Percentiles rank a stretch among this genome's conserved stretches.
phyloP scores from a whole-genome alignment of 1,140 invertebrate species.

The Augochlora pura region DNA sequence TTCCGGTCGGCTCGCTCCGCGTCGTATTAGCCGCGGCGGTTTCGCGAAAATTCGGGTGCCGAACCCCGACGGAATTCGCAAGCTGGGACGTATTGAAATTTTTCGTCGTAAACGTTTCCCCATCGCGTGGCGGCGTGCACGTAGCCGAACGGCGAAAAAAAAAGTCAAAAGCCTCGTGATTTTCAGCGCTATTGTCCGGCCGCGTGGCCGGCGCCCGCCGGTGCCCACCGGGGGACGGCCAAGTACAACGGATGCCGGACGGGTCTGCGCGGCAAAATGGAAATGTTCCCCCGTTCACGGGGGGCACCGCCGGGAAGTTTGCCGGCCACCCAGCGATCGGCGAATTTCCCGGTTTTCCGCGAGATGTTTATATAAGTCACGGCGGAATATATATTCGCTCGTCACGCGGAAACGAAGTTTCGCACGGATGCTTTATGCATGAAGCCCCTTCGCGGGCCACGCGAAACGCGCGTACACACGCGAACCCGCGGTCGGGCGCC shows the following conservation, averaged over 20 bases:
- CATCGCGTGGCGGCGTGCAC: no score
- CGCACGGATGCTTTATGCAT: constrained; percentile 1
- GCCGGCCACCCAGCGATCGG: neutral
- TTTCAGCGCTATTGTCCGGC: constrained; percentile 28
- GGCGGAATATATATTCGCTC: neutral
- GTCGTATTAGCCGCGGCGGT: constrained; percentile 39
- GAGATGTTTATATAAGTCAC: constrained; percentile 33
- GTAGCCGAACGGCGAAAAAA: neutral
- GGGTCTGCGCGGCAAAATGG: constrained; percentile 14
- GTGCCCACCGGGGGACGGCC: constrained; percentile 13
- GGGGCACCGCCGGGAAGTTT: neutral
- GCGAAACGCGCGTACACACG: no score
- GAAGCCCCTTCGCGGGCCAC: no score
- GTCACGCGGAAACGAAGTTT: constrained; percentile 21
- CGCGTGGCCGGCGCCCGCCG: neutral
- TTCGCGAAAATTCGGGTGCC: constrained; percentile 18
- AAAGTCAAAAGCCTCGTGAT: constrained; percentile 30
- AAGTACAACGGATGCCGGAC: constrained; percentile 31
- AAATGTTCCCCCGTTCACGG: constrained; percentile 3
- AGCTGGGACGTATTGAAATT: constrained; percentile 34
- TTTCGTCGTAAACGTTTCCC: constrained; percentile 14
- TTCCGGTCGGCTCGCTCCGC: neutral
- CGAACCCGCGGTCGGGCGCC: no score
- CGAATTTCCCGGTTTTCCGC: constrained; percentile 13
- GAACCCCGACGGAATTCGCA: neutral